Conservation (phyloP, 1,140 invertebrate genomes). For the Triops longicaudatus region DNA sequence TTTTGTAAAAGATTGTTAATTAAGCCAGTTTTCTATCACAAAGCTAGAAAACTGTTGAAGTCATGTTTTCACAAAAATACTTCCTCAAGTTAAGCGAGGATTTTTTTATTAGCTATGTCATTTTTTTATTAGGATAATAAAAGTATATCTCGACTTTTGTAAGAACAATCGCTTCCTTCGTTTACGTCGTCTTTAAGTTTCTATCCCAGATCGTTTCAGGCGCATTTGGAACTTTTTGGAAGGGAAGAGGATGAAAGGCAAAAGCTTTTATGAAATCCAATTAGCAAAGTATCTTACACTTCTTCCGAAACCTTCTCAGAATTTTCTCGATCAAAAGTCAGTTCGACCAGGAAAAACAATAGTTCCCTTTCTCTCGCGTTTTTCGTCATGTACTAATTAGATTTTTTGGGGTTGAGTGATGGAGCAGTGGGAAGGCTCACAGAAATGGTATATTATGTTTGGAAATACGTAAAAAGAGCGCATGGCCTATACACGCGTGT, state of each 20-base stretch:
- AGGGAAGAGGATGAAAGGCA: not conserved
- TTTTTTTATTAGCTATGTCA: not conserved
- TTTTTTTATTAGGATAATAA: conserved; percentile 8
- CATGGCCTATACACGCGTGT: not conserved
- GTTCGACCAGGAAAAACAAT: too few species aligned
- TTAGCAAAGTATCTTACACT: conserved; percentile 12
- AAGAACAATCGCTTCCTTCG: not conserved
- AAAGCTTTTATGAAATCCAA: not conserved
- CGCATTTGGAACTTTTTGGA: not conserved
- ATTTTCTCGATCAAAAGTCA: not conserved
- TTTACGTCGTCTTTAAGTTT: not conserved
- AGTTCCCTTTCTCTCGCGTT: not conserved
- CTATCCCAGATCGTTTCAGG: not conserved
- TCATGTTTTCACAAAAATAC: not conserved
- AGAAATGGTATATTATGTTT: not conserved
- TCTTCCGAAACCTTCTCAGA: not conserved
- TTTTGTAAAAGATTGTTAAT: too few species aligned
- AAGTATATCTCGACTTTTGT: not conserved
- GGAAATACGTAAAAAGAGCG: not conserved
- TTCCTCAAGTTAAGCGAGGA: not conserved
- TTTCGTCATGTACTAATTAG: not conserved
- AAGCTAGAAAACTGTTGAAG: too few species aligned
- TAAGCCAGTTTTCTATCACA: too few species aligned
- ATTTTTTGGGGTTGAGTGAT: not conserved
- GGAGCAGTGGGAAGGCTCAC: not conserved